These are phyloP conservation scores for Pampusana beccarii DNA, from an alignment of 2,113 vertebrate genomes.

Conservation along the genomic window DNA sequence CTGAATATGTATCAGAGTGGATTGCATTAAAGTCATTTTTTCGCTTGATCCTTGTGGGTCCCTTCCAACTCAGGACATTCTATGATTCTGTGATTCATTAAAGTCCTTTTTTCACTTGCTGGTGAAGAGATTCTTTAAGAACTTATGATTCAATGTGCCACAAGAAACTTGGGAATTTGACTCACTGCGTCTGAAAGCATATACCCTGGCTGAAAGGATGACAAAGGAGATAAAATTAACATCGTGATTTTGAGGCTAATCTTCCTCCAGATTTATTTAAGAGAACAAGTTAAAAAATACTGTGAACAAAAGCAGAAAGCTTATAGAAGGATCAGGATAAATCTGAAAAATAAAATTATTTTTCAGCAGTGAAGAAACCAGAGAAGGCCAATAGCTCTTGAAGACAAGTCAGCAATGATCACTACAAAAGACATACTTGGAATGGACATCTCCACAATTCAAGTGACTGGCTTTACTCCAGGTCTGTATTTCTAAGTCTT, in stretches of 20 bases:
- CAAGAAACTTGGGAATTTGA: constrained; percentile 26
- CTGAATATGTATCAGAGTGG: background rate
- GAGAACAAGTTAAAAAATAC: constrained; percentile 49
- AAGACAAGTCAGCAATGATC: constrained; percentile 61
- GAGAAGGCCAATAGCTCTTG: constrained; percentile 63
- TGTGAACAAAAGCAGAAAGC: constrained; percentile 20
- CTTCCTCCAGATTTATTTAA: constrained; percentile 59
- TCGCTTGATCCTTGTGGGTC: background rate
- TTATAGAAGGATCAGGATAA: constrained; percentile 65
- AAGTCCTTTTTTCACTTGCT: background rate
- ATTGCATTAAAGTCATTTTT: background rate
- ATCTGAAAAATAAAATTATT: constrained; percentile 65
- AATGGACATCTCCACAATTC: constrained; percentile 71
- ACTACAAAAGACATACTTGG: constrained; percentile 72
- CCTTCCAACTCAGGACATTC: too few species aligned
- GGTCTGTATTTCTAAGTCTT: constrained; percentile 74
- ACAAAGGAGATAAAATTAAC: background rate
- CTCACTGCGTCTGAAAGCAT: constrained; percentile 4
- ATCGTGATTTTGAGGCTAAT: constrained; percentile 49
- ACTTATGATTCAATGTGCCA: background rate
- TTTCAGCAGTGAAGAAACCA: constrained; percentile 58
- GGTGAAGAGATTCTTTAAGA: background rate
- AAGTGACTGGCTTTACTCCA: constrained; percentile 70
- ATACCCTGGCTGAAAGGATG: background rate
- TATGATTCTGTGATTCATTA: background rate